These are phyloP conservation scores for Zootermopsis nevadensis DNA, from an alignment of 2,888 invertebrate species.

Conservation along the genomic window DNA sequence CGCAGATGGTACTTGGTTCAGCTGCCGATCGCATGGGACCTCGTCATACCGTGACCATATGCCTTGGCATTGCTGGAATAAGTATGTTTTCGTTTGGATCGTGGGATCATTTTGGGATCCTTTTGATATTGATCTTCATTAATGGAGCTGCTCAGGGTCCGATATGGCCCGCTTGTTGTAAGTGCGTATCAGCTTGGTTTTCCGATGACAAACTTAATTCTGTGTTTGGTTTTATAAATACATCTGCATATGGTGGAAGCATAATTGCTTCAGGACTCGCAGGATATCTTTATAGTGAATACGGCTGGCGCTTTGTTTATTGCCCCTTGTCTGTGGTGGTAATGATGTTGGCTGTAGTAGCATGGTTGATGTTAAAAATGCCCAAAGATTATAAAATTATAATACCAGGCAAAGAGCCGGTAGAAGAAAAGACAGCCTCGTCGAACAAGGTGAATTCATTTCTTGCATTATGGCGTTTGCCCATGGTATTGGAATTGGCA, in stretches of 20 bases:
- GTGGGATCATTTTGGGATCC: conserved; percentile 59
- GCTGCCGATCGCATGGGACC: conserved; percentile 63
- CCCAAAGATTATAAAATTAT: conserved; percentile 59
- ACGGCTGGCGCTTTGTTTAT: conserved; percentile 62
- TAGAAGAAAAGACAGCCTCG: conserved; percentile 5
- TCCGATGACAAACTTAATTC: conserved; percentile 61
- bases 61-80: conserved; percentile 60
- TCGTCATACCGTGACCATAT: conserved; percentile 61
- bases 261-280: conserved; percentile 62
- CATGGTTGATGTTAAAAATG: conserved; percentile 57
- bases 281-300: conserved; percentile 60
- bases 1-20: conserved; percentile 62
- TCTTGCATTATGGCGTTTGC: conserved; percentile 60
- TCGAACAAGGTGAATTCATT: conserved; percentile 42
- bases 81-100: conserved; percentile 63
- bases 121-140: conserved; percentile 60
- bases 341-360: conserved; percentile 59
- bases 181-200: conserved; percentile 63
- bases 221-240: conserved; percentile 64
- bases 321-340: conserved; percentile 60
- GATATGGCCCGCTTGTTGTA: conserved; percentile 65
- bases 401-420: conserved; percentile 58
- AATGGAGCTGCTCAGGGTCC: conserved; percentile 64
- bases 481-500: conserved; percentile 62
- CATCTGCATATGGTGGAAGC: conserved; percentile 64